Base-by-base conservation (phyloP, 2,113 vertebrate genomes). In the Chaetodon auriga region DNA sequence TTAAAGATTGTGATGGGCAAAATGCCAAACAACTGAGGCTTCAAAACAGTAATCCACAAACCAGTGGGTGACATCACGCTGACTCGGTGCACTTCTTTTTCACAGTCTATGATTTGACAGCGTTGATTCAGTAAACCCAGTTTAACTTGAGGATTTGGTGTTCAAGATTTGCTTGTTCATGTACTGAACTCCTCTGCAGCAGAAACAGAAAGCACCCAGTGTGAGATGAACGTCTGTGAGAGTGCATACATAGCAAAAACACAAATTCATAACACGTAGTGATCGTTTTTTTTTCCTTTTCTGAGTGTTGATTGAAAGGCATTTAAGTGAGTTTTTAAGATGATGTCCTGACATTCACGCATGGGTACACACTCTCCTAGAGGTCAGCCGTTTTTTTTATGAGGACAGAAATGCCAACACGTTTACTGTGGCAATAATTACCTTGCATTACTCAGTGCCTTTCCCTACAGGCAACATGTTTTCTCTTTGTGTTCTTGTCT, bases 401-500 rank as follows among this genome's bases (percentile, higher is more conserved):
- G 30, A 36, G 54, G 25, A 68, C 1, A 23, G 38, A 60, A 71
- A 75, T 71, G 81, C 60, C 74, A 82, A 66, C 81, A 72, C 57
- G 68, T 78, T 51, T 75, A 51, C 75, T 63, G 45, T 46, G 71
- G 87, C 71, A 87, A 36, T 77, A 66, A 80, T 78, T 73, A 66
- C 48, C 64, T 68, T 12, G n/a, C 45, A 62, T 43, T 68, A 63
- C 36, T 30, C 14, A n/a, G 36, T 48, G 30, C 4, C 30, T 66
- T 69, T 83, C 48, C 54, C 68, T 78, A 10, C n/a, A 1, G 60
- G 64, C 49, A 49, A 74, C 57, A 75, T 55, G 73, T 41, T 75
- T 71, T 43, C 23, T 53, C n/a, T 68, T 21, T 66, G 6, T n/a
- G 25, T 53, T 84, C 76, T 15, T 80, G 54, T 8, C 74, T 43